These are phyloP conservation scores for Macaca nemestrina DNA, from an alignment of 2,113 vertebrate species.

Conservation along the genomic window DNA sequence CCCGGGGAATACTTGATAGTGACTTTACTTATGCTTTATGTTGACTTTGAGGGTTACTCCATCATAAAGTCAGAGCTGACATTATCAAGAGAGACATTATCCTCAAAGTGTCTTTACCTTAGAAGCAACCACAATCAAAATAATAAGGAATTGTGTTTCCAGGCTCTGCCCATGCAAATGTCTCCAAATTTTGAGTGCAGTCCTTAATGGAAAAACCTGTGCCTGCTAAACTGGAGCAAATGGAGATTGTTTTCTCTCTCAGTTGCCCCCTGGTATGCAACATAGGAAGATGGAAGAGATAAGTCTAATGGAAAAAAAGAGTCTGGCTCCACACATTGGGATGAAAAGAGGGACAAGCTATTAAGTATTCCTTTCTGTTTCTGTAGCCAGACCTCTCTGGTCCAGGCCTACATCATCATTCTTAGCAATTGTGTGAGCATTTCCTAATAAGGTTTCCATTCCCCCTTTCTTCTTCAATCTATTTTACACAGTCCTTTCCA, in stretches of 20 bases:
- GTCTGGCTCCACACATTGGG: background rate
- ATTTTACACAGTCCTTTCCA: background rate
- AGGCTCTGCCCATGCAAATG: background rate
- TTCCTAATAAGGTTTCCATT: background rate
- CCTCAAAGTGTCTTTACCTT: background rate
- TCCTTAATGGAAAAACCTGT: background rate
- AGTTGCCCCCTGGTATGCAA: background rate
- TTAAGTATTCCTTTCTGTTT: background rate
- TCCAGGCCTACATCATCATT: background rate
- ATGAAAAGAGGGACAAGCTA: background rate
- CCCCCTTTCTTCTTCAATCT: background rate
- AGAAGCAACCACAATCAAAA: background rate
- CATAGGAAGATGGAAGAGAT: background rate
- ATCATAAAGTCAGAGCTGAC: background rate
- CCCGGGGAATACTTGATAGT: background rate
- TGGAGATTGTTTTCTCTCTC: background rate
- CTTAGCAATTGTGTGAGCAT: background rate
- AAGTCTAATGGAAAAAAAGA: background rate
- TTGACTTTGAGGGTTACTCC: background rate
- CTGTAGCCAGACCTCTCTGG: background rate
- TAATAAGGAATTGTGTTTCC: background rate
- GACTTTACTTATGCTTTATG: background rate
- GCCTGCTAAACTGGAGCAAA: background rate
- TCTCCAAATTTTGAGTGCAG: background rate
- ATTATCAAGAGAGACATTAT: background rate